Base-by-base conservation (phyloP, 2,797 vertebrate species). In the Alauda arvensis region DNA sequence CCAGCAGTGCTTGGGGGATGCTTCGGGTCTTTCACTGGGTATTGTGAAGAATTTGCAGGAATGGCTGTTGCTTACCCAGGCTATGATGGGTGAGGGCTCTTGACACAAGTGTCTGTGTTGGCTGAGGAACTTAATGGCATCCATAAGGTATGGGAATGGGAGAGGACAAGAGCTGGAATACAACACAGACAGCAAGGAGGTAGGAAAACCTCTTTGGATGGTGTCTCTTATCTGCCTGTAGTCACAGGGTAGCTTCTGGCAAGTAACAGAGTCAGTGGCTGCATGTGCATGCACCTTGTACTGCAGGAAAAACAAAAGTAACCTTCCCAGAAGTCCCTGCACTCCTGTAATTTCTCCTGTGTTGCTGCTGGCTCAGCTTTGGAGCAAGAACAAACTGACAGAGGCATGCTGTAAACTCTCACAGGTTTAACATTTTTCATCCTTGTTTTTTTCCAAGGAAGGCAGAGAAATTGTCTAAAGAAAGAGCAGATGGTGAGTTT, bases 71-170 rank as follows among this genome's bases (percentile, higher is more conserved):
- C 60, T 74, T 24, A 9, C 52, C 37, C 31, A 4, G 42, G 43
- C 45, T 53, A 46, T 5, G 28, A 51, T 9, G 7, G 3, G 4
- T 7, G 6, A 15, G n/a, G 13, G 49, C 43, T 43, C 55, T 33
- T 57, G 46, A 6, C 23, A 0, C 5, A 1, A 16, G n/a, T 5
- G 45, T 21, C 55, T 5, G 28, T 31, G 20, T 8, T 52, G 59
- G 34, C 80, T 56, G 68, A 70, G 59, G 79, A 42, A 9, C 3
- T 5, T 6, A 8, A 29, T 4, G 53, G 24, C 16, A 45, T 29
- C 1, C 5, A 0, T 14, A 12, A 68, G 29, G 49, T 8, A 1
- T 6, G 52, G 18, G 67, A 8, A 11, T 40, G 71, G 53, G 57
- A 52, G n/a, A 42, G 78, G 8, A 8, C 0, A 5, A n/a, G 62